These are phyloP conservation scores for Chiloscyllium plagiosum DNA, from an alignment of 2,113 vertebrate genomes.

Conservation along the genomic window DNA sequence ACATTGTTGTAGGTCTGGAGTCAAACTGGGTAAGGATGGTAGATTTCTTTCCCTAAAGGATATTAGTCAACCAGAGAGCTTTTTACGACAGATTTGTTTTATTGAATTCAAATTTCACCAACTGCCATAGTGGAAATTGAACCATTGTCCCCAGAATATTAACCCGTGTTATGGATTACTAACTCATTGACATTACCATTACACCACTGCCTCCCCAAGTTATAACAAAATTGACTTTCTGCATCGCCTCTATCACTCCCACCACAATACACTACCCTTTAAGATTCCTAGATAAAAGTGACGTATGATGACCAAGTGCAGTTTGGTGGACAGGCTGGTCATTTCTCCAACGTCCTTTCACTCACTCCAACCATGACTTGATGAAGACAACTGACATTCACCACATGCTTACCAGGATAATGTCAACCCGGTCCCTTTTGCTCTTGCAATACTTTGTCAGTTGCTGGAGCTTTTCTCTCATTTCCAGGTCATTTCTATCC, in stretches of 20 bases:
- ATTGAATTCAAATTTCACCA: too few species aligned
- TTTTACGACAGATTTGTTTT: too few species aligned
- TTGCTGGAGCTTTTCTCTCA: conserved; percentile 51
- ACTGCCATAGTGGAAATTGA: too few species aligned
- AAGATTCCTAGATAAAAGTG: neutral
- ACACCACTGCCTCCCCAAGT: too few species aligned
- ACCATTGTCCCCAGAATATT: too few species aligned
- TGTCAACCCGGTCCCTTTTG: conserved; percentile 57
- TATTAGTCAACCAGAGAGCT: too few species aligned
- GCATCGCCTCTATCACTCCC: neutral
- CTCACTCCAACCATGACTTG: neutral
- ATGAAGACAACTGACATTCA: neutral
- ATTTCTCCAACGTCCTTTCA: neutral
- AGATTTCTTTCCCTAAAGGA: too few species aligned
- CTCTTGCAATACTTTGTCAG: conserved; percentile 55
- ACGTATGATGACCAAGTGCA: neutral
- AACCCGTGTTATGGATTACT: too few species aligned
- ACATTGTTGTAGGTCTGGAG: neutral
- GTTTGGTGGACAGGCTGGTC: neutral
- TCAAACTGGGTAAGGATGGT: too few species aligned
- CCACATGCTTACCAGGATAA: conserved; percentile 54
- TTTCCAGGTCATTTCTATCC: conserved; percentile 54
- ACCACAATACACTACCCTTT: neutral
- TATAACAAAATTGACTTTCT: neutral
- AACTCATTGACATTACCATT: too few species aligned